Base-by-base conservation (phyloP, 2,888 invertebrate genomes). In the Hecatera dysodea region DNA sequence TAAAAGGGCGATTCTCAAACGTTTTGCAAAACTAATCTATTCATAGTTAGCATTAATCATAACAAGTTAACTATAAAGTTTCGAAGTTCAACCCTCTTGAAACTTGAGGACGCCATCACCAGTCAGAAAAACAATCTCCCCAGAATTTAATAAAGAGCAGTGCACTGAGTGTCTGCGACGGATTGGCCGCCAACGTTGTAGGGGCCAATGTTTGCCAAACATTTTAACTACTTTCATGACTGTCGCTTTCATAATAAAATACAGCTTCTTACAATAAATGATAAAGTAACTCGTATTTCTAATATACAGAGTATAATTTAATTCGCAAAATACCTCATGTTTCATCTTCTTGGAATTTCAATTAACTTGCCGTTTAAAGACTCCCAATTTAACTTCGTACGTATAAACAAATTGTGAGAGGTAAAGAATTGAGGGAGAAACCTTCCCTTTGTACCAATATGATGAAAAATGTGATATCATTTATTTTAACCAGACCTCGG, bases 131-230 rank as follows among this genome's bases (percentile, higher is more conserved):
- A 88, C 81, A 86, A 81, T 86, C 81, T 84, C 83, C 80, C 71
- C 81, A 81, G 84, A 88, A 88, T 88, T 86, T 86, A 86, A 87
- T 87, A 87, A 87, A 82, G 84, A 81, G 79, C 85, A 82, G 82
- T 84, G 84, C 83, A 78, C 82, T 80, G 73, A 81, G 83, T 74
- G 81, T 81, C 84, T 80, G 63, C 67, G 68, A 72, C 68, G 66
- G 72, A 71, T 67, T 85, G 71, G 81, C 52, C 42, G 33, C 75
- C 67, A 77, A 77, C 48, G 59, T 80, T 44, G 50, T 78, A 74
- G 53, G 68, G 2, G 22, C 61, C 52, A 73, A 78, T 59, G 50
- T 75, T 79, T 66, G 42, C n/a, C 6, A 27, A 50, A 48, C 50
- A 80, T 59, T 74, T n/a, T 59, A 48, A 79, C 33, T 53, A 46